Conservation (phyloP, 2,888 invertebrate species). For the Nephrotoma guestfalica region DNA sequence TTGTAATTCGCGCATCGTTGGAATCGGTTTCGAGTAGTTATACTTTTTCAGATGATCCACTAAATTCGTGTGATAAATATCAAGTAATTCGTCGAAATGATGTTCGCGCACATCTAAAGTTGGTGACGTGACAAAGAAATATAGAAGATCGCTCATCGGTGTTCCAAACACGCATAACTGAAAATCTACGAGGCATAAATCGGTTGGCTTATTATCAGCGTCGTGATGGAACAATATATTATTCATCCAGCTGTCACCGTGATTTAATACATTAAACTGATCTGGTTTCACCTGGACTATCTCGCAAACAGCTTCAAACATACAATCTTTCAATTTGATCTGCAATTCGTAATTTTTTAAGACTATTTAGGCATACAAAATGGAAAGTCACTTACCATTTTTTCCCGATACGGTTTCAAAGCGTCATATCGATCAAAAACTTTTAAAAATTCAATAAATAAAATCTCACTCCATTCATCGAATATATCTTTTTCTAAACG, state of each 20-base stretch:
- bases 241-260: not conserved
- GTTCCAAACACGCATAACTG: not conserved
- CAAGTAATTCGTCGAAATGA: not conserved
- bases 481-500: not conserved
- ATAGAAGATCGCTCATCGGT: not conserved
- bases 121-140: not conserved
- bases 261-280: not conserved
- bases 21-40: not conserved
- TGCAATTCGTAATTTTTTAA: not conserved
- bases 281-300: not conserved
- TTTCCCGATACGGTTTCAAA: not conserved
- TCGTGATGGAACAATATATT: not conserved
- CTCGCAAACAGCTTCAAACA: not conserved
- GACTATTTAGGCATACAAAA: too few relatives aligned
- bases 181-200: not conserved
- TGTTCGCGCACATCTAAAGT: not conserved
- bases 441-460: not conserved
- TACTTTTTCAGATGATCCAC: not conserved
- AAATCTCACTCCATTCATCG: not conserved
- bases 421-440: not conserved
- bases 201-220: not conserved
- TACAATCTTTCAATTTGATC: not conserved
- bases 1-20: not conserved
- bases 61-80: not conserved
- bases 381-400: not conserved